Evolutionary conservation across 2,888 invertebrate species (phyloP), one percentile per base, ranked within the genome.

Genomic region (Gasteruption jaculator): DNA sequence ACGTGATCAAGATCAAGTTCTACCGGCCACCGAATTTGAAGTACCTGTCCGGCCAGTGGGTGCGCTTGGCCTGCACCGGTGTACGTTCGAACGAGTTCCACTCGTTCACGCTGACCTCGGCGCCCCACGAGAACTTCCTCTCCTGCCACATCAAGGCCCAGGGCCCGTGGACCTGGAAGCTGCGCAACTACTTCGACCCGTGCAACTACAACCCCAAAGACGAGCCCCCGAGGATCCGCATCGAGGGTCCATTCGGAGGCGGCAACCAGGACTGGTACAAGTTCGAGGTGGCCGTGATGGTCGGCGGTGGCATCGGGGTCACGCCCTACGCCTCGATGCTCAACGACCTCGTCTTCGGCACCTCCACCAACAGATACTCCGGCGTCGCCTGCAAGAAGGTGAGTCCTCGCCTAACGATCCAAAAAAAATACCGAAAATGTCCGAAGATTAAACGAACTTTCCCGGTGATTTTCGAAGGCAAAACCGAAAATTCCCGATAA

Each of bases 241-340:
- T 96, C 45, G 93, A 94, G 70, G 95, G 95, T 5, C 96, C 96
- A 0, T 96, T 93, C 56, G 95, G 95, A 3, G 95, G 95, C 10
- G 96, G 95, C 8, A 96, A 96, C 73, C 95, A 96, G 68, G 94
- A 94, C 72, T 94, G 94, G 94, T 94, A 94, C 74, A 95, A 95
- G 70, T 95, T 95, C 64, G 93, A 94, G 68, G 93, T 95, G 7
- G 95, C 95, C 0, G 92, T 95, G 8, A 93, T 95, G 93, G 93
- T 95, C 3, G 95, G 95, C 1, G 95, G 94, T 16, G 95, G 95
- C 6, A 96, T 96, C 52, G 95, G 95, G 1, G 95, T 96, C 1
- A 96, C 96, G 0, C 96, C 96, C 0, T 96, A 96, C 63, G 95
- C 95, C 1, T 95, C 95, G 4, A 96, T 96, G 55, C 78, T 96